Base-by-base conservation (phyloP, 2,113 vertebrate genomes). In the Hippocampus guttulatus region DNA sequence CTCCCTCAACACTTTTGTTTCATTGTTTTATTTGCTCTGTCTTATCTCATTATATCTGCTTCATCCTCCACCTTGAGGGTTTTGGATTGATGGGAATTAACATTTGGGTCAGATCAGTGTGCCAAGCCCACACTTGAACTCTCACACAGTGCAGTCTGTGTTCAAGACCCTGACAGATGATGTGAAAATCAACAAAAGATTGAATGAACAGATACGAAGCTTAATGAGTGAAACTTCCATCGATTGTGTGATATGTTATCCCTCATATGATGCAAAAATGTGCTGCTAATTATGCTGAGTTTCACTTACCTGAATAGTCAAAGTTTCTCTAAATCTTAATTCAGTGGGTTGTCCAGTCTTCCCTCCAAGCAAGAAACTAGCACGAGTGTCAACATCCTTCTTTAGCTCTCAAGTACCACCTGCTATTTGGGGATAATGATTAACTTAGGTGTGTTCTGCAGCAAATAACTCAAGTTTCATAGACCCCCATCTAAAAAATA, bases 391-490 rank as follows among this genome's bases (percentile, higher is more conserved):
- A 65, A 64, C 66, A 63, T 20, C 64, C 68, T 63, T 81, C 72
- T 79, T 60, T 5, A 61, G 23, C 67, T 23, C 58, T 38, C 51
- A 75, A 73, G 64, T 82, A 85, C 77, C 70, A 80, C 76, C 67
- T 83, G 73, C 25, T 72, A 57, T 27, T 63, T 8, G 33, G 65
- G 20, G 45, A n/a, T 62, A 84, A 88, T 85, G 45, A 83, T 88
- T 85, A 83, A 80, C 84, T 40, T 38, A 64, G 83, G 75, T 62
- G 82, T 76, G 81, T 75, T 71, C n/a, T 67, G 40, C 76, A 15
- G 47, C 71, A 82, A 76, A 74, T 62, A 71, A 62, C 38, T 68
- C 20, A 69, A 71, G 38, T 67, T 33, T 40, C 0, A 63, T 23
- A 55, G 38, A 21, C 27, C 11, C 62, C 16, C 14, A 64, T 62